These are phyloP conservation scores for Centropus unirufus DNA, from an alignment of 2,113 vertebrate species.

Conservation along the genomic window DNA sequence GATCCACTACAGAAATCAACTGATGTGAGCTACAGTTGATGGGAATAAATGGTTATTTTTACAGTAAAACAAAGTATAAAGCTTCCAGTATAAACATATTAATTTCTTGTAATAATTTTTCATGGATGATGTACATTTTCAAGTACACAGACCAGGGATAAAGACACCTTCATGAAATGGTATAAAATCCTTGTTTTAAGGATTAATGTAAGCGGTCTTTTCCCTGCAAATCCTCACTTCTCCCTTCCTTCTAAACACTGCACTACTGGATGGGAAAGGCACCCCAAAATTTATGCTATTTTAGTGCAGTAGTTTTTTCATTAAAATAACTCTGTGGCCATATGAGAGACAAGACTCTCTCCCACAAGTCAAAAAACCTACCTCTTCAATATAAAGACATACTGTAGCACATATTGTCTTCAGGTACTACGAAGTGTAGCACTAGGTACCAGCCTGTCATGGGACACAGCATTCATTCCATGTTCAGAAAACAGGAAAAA, in stretches of 20 bases:
- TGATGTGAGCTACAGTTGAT: not conserved
- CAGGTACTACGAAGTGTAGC: not conserved
- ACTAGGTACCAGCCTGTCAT: not conserved
- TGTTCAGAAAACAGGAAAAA: not conserved
- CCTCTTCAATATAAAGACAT: not conserved
- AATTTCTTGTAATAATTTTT: not conserved
- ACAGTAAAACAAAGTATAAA: not conserved
- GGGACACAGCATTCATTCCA: not conserved
- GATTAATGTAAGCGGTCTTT: not conserved
- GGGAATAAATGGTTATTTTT: not conserved
- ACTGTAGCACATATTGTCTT: not conserved
- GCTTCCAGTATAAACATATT: not conserved
- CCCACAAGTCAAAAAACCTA: not conserved
- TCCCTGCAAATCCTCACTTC: not conserved
- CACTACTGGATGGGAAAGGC: not conserved
- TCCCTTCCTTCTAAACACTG: not conserved
- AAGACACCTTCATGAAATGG: not conserved
- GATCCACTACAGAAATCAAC: not conserved
- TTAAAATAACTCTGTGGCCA: not conserved
- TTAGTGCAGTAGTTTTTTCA: not conserved
- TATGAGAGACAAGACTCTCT: not conserved
- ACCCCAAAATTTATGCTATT: not conserved
- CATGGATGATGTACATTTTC: not conserved
- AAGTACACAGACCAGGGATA: not conserved
- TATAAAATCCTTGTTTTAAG: not conserved